These are phyloP conservation scores for Marasmarcha lunaedactyla DNA, from an alignment of 2,888 invertebrate species.

Conservation along the genomic window DNA sequence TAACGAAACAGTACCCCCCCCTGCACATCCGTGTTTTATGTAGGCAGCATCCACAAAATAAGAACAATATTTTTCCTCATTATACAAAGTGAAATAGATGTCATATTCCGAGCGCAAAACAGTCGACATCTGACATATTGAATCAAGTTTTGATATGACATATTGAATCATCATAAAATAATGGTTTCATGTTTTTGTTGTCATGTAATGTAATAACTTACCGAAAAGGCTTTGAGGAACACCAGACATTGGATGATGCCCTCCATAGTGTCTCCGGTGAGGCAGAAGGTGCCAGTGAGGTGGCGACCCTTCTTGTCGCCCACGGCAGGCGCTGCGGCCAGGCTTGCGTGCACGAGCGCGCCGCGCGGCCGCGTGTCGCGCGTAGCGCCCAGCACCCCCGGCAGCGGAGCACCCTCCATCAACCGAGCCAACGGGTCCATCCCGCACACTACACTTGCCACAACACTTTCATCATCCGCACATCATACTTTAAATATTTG, in stretches of 20 bases:
- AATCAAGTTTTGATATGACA: background rate
- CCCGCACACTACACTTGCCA: conserved; percentile 24
- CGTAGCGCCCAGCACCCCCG: conserved; percentile 65
- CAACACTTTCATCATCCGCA: conserved; percentile 6
- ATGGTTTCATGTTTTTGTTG: background rate
- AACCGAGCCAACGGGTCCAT: conserved; percentile 89
- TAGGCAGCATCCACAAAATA: too few relatives aligned
- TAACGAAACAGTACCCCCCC: too few relatives aligned
- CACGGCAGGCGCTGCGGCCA: conserved; percentile 80
- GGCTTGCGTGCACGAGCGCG: conserved; percentile 82
- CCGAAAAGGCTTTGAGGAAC: conserved; percentile 93
- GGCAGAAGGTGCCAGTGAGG: conserved; percentile 88
- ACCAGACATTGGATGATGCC: conserved; percentile 93
- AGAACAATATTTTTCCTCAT: too few relatives aligned
- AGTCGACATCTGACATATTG: background rate
- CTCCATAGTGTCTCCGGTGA: conserved; percentile 93
- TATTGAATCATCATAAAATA: background rate
- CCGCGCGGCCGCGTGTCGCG: conserved; percentile 72
- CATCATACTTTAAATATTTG: background rate
- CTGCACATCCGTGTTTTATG: too few relatives aligned
- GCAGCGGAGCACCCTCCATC: conserved; percentile 80
- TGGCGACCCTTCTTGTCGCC: conserved; percentile 81
- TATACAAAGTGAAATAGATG: too few relatives aligned
- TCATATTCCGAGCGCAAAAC: too few relatives aligned
- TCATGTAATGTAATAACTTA: too few relatives aligned